phyloP scores from a whole-genome alignment of 2,888 invertebrate genomes.

The Hypomecis punctinalis region DNA sequence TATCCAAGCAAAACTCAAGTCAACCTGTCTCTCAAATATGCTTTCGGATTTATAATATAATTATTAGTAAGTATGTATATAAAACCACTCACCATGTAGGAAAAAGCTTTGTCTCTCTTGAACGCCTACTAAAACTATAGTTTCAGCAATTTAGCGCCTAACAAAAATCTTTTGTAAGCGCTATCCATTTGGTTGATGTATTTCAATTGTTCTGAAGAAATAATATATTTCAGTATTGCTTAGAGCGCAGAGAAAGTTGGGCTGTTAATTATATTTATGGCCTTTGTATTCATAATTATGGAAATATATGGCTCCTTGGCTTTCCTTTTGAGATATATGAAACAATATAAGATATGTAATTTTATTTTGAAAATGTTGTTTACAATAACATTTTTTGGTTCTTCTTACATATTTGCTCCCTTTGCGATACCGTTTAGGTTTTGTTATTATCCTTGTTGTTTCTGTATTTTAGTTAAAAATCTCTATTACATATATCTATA shows the following conservation, averaged over 20 bases:
- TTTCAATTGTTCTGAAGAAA: slow-evolving; percentile 28
- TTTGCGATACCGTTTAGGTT: no score
- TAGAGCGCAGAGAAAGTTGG: slow-evolving; percentile 25
- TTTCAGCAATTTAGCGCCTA: neutral
- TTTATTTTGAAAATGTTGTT: neutral
- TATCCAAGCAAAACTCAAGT: no score
- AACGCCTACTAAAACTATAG: neutral
- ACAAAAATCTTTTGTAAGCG: neutral
- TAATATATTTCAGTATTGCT: slow-evolving; percentile 18
- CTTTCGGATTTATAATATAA: no score
- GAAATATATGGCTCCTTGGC: slow-evolving; percentile 21
- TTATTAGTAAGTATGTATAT: no score
- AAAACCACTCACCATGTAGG: no score
- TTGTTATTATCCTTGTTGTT: no score
- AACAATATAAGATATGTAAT: neutral
- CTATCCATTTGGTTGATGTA: slow-evolving; percentile 12
- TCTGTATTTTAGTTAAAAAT: no score
- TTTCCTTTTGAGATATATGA: neutral
- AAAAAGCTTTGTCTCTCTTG: no score
- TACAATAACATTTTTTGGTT: neutral
- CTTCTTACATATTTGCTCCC: no score
- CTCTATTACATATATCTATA: no score
- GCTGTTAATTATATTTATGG: slow-evolving; percentile 29
- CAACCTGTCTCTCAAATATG: no score
- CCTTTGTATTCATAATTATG: slow-evolving; percentile 22